phyloP scores from a whole-genome alignment of 2,888 invertebrate genomes.

The Idaea dimidiata region DNA sequence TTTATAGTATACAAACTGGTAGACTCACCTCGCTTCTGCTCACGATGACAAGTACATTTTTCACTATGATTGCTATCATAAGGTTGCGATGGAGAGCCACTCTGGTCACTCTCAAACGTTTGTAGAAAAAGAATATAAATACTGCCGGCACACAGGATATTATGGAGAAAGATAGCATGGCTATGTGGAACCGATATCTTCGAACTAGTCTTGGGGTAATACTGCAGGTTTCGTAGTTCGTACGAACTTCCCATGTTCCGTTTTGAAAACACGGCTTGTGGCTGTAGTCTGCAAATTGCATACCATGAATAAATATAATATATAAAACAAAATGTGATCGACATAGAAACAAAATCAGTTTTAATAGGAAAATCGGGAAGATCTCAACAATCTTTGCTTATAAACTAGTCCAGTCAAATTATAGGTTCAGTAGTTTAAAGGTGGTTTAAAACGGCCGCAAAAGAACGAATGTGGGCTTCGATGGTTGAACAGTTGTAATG shows the following conservation, averaged over 20 bases:
- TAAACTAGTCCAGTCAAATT: too few relatives aligned
- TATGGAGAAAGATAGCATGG: conserved; percentile 73
- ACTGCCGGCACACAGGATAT: conserved; percentile 79
- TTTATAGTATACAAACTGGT: not conserved
- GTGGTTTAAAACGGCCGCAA: too few relatives aligned
- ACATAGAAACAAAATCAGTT: too few relatives aligned
- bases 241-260: conserved; percentile 80
- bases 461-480: too few relatives aligned
- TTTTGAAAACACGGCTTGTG: conserved; percentile 77
- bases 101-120: conserved; percentile 74
- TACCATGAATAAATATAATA: too few relatives aligned
- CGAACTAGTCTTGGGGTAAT: conserved; percentile 73
- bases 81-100: conserved; percentile 82
- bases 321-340: too few relatives aligned
- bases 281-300: conserved; percentile 73
- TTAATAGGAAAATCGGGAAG: too few relatives aligned
- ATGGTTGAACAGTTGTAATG: too few relatives aligned
- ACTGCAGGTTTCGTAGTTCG: conserved; percentile 81
- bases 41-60: conserved; percentile 80
- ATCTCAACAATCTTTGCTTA: too few relatives aligned
- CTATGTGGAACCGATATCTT: conserved; percentile 78
- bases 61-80: conserved; percentile 78
- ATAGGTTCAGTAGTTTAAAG: too few relatives aligned
- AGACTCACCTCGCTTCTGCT: conserved; percentile 75
- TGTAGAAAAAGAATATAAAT: conserved; percentile 78